Evolutionary conservation across 2,888 invertebrate genomes (phyloP).

Genomic region (Leptopilina drosophilae): DNA sequence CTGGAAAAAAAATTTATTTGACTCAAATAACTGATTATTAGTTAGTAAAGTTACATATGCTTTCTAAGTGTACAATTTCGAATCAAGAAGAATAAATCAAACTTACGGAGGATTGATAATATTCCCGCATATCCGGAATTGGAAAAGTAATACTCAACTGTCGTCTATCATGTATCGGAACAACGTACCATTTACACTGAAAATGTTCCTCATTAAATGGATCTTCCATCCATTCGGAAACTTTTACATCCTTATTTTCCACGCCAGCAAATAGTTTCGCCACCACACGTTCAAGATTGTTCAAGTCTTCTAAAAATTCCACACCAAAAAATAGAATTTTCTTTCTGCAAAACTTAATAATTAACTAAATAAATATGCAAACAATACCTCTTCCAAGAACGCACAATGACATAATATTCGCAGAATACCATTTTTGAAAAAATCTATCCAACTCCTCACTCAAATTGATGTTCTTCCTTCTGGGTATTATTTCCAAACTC

Average conservation of each 20-base stretch:
- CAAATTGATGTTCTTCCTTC: slow-evolving; percentile 90
- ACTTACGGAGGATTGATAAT: slow-evolving; percentile 90
- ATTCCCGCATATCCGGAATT: slow-evolving; percentile 88
- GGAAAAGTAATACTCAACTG: slow-evolving; percentile 92
- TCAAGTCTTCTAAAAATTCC: slow-evolving; percentile 84
- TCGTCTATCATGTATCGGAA: slow-evolving; percentile 94
- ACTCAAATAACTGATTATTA: no score
- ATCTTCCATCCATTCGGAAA: slow-evolving; percentile 88
- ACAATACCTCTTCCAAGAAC: slow-evolving; percentile 90
- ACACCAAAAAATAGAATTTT: background rate
- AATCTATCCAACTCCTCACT: slow-evolving; percentile 93
- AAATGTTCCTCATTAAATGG: slow-evolving; percentile 89
- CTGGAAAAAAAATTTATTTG: no score
- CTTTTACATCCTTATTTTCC: slow-evolving; percentile 84
- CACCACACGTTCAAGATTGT: slow-evolving; percentile 90
- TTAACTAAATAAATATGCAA: slow-evolving; percentile 4
- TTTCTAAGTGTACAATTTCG: no score
- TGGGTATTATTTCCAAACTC: slow-evolving; percentile 88
- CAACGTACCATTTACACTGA: slow-evolving; percentile 84
- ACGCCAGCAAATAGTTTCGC: slow-evolving; percentile 87
- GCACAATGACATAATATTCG: slow-evolving; percentile 94
- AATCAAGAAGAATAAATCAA: background rate
- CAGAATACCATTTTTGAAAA: slow-evolving; percentile 94
- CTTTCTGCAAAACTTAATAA: background rate
- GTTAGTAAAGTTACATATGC: no score